A percentile compares a stretch with the other conserved stretches of the same genome.
Conservation (phyloP, 1,140 invertebrate genomes). For the Trypoxylus dichotomus region DNA sequence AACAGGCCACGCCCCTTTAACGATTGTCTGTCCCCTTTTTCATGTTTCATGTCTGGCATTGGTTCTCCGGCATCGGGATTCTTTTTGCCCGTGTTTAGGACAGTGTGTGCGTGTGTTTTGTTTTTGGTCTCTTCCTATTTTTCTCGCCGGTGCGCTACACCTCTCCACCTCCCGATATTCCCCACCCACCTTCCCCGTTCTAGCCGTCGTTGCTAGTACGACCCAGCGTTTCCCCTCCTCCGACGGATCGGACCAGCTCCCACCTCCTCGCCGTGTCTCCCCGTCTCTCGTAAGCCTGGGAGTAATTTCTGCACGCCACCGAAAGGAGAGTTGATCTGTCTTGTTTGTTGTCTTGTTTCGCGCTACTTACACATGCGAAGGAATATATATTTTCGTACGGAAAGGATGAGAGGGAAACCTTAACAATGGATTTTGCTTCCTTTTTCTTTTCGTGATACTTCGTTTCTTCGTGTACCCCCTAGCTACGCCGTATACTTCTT, state of each 20-base stretch:
- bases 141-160: neutral
- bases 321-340: conserved; percentile 45
- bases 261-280: conserved; percentile 24
- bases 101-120: conserved; percentile 26
- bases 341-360: conserved; percentile 49
- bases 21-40: conserved; percentile 55
- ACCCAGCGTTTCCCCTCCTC: neutral
- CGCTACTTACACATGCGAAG: conserved; percentile 26
- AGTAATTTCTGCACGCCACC: conserved; percentile 30
- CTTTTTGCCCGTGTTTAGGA: conserved; percentile 38
- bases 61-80: conserved; percentile 50
- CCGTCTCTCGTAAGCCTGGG: conserved; percentile 11
- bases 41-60: conserved; percentile 52
- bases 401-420: neutral
- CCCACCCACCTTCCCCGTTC: neutral
- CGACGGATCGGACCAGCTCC: neutral
- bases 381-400: neutral
- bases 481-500: neutral
- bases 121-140: conserved; percentile 25
- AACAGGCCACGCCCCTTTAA: conserved; percentile 51
- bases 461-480: neutral
- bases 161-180: neutral
- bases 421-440: neutral
- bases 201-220: neutral
- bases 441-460: neutral